Base-by-base conservation (phyloP, 2,113 vertebrate species). In the Hippolais icterina region DNA sequence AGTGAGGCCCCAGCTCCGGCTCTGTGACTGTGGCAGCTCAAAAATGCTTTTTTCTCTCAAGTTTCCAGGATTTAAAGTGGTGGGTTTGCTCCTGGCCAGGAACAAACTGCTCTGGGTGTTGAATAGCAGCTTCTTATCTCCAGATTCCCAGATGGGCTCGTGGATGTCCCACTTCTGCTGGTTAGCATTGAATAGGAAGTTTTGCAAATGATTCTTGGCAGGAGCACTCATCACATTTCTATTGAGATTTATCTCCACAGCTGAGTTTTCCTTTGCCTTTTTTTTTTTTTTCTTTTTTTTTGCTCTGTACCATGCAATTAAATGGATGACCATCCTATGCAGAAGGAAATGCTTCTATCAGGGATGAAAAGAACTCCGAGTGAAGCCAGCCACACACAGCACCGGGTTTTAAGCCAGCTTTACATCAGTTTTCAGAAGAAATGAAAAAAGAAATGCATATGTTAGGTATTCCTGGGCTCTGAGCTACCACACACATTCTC, bases 131-230 rank as follows among this genome's bases (percentile, higher is more conserved):
- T 89, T 52, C 95, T 97, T 95, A 89, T 95, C 90, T 96, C 61
- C 92, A 86, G 57, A 85, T 93, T 70, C 81, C 59, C 93, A 94
- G 95, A 93, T 95, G 92, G 90, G 90, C 47, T 80, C 42, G 68
- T 83, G 90, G 56, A 59, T 89, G 70, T 52, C 87, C 81, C 88
- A 53, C 85, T 96, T 93, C 44, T 87, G 57, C 12, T 83, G 87
- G 68, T 65, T 86, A 80, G 93, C 69, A 61, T 12, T 94, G 93
- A 96, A 96, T 95, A 87, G 89, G 46, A 94, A 95, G 84, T 96
- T 95, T 84, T 86, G 83, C 78, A 94, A 94, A 95, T 91, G 61
- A 86, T 94, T 94, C 87, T 95, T 97, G 93, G 78, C 93, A 94
- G 92, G 78, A 96, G 69, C 27, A 42, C 47, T 96, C 85, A 57